Base-by-base conservation (phyloP, 2,888 invertebrate genomes). In the Ryuthela nishihirai region DNA sequence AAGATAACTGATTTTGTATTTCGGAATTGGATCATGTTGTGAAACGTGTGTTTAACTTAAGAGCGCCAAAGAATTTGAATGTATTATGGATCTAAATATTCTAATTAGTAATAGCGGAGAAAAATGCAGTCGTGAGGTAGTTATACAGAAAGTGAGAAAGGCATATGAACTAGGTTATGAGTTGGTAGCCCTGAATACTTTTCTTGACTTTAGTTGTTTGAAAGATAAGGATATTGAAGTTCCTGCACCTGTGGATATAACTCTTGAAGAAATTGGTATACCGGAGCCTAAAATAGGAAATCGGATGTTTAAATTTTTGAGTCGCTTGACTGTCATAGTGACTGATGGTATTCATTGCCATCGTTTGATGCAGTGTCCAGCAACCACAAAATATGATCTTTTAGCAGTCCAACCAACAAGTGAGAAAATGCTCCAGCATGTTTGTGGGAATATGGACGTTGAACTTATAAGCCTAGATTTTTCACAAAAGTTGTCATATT, bases 11-110 rank as follows among this genome's bases (percentile, higher is more conserved):
- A n/a, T n/a, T n/a, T n/a, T n/a, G n/a, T n/a, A n/a, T n/a, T n/a
- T n/a, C n/a, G n/a, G n/a, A n/a, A n/a, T n/a, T n/a, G n/a, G n/a
- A n/a, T n/a, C n/a, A n/a, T n/a, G n/a, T n/a, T n/a, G n/a, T n/a
- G n/a, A n/a, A n/a, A n/a, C n/a, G n/a, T n/a, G n/a, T n/a, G n/a
- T n/a, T n/a, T n/a, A n/a, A n/a, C n/a, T n/a, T n/a, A n/a, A n/a
- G n/a, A n/a, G n/a, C n/a, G n/a, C n/a, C n/a, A n/a, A n/a, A n/a
- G n/a, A n/a, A n/a, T n/a, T n/a, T n/a, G n/a, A n/a, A n/a, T n/a
- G n/a, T n/a, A n/a, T n/a, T n/a, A n/a, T n/a, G 58, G 58, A 59
- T 47, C 39, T 59, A 15, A 59, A 47, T 36, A 38, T 59, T 4
- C 7, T 26, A 17, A 18, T 39, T 29, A 35, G 48, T 6, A 18